Base-by-base conservation (phyloP, 2,113 vertebrate genomes). In the Urocolius indicus region DNA sequence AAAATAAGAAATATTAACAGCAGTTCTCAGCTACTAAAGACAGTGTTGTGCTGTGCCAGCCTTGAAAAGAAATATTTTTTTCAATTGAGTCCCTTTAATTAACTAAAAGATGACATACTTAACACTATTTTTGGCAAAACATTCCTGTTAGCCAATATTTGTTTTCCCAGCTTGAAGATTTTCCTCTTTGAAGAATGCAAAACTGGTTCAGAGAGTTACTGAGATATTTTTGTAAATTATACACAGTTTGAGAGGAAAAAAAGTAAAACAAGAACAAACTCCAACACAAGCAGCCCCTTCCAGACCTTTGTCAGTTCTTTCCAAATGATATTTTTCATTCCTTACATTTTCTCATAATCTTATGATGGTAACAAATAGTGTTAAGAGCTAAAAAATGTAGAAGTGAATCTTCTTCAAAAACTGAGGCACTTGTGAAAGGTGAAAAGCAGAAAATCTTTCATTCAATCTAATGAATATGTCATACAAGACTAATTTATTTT, bases 401-500 rank as follows among this genome's bases (percentile, higher is more conserved):
- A 69, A 91, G 14, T 1, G 1, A 52, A 74, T 34, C 29, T 16
- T 23, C 20, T 52, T 30, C 5, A 36, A 82, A 82, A 62, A 16
- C 11, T 18, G 61, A 91, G 71, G 59, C 73, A 85, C 65, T 91
- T 85, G 55, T 29, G 55, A 73, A 77, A 89, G 26, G 29, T 9
- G 92, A 43, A 93, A 84, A 91, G 91, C 58, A 89, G 38, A 86
- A 69, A 77, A 63, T n/a, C 46, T 91, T 62, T 45, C 43, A 38
- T 55, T 83, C 57, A 87, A 16, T 41, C 75, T 23, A 45, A 9
- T 75, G 76, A 91, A 51, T 34, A n/a, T 46, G 63, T 73, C 85
- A 57, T 4, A 34, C 48, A 66, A 93, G 83, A 88, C 11, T 51
- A 51, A 63, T 23, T 20, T 43, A 59, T 52, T 82, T 95, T 90